Percentiles rank a stretch among this genome's conserved stretches.
phyloP scores from a whole-genome alignment of 2,113 vertebrate genomes.

The Platichthys flesus region DNA sequence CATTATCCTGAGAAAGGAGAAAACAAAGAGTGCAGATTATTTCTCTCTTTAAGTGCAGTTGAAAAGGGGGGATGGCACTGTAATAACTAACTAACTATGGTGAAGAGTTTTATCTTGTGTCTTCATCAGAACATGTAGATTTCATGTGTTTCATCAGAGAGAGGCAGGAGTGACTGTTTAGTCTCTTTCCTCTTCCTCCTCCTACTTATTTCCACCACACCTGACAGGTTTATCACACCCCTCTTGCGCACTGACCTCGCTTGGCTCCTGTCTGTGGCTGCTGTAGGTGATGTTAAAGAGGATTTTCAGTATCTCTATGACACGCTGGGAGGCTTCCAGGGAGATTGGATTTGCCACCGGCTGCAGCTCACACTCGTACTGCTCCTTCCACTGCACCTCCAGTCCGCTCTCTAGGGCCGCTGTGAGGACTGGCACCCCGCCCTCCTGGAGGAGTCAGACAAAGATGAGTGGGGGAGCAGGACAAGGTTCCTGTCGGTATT shows the following conservation, averaged over 20 bases:
- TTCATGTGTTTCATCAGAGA: too few relatives aligned
- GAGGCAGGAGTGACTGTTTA: not conserved
- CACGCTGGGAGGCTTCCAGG: constrained; percentile 73
- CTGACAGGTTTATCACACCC: not conserved
- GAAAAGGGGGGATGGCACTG: not conserved
- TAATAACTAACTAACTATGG: too few relatives aligned
- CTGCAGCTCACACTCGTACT: constrained; percentile 69
- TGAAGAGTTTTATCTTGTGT: not conserved
- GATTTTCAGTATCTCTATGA: constrained; percentile 81
- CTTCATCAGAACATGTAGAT: not conserved
- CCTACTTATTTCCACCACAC: too few relatives aligned
- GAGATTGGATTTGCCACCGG: constrained; percentile 59
- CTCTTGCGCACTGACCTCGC: constrained; percentile 67
- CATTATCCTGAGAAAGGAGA: constrained; percentile 71
- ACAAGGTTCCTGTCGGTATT: not conserved
- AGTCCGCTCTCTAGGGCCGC: constrained; percentile 76
- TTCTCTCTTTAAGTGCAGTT: not conserved
- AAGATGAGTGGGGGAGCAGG: not conserved
- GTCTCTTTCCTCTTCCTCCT: not conserved
- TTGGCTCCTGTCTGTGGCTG: constrained; percentile 74
- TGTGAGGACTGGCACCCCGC: constrained; percentile 76
- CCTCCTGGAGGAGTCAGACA: constrained; percentile 56
- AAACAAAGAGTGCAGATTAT: not conserved
- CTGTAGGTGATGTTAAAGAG: constrained; percentile 83
- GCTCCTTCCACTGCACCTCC: constrained; percentile 77